Percentiles rank a stretch among this genome's conserved stretches.
Conservation (phyloP, 2,113 vertebrate species). For the Craseonycteris thonglongyai region DNA sequence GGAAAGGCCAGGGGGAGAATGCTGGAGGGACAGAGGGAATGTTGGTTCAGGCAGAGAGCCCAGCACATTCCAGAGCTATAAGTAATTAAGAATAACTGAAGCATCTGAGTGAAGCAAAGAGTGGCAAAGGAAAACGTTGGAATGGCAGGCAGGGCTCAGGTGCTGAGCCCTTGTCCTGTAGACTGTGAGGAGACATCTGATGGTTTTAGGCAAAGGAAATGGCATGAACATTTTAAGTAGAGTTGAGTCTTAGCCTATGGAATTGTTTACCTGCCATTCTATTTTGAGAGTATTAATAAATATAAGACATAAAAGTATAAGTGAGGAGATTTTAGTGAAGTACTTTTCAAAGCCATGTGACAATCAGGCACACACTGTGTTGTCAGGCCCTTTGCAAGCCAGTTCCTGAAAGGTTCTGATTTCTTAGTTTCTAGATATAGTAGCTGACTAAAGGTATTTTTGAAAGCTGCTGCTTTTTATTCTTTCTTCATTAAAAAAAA, state of each 20-base stretch:
- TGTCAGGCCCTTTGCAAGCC: not conserved
- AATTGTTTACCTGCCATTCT: not conserved
- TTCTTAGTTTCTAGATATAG: not conserved
- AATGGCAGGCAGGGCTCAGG: not conserved
- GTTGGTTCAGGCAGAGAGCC: not conserved
- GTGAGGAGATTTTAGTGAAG: not conserved
- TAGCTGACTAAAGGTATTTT: constrained; percentile 12
- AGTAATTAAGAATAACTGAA: not conserved
- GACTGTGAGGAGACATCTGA: not conserved
- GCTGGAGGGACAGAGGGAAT: not conserved
- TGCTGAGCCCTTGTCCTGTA: not conserved
- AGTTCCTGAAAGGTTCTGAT: not conserved
- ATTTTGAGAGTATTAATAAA: not conserved
- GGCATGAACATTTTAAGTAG: not conserved
- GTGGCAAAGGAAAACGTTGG: not conserved
- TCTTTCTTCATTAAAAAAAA: constrained; percentile 30
- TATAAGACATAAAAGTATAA: constrained; percentile 19
- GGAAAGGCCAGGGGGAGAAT: not conserved
- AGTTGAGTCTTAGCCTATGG: not conserved
- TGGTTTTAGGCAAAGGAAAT: not conserved
- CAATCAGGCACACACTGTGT: not conserved
- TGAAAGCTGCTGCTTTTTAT: constrained; percentile 18
- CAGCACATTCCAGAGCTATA: not conserved
- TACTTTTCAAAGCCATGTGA: not conserved
- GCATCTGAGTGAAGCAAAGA: not conserved